phyloP scores from a whole-genome alignment of 1,140 invertebrate genomes.

The Sminthurinus signatus region DNA sequence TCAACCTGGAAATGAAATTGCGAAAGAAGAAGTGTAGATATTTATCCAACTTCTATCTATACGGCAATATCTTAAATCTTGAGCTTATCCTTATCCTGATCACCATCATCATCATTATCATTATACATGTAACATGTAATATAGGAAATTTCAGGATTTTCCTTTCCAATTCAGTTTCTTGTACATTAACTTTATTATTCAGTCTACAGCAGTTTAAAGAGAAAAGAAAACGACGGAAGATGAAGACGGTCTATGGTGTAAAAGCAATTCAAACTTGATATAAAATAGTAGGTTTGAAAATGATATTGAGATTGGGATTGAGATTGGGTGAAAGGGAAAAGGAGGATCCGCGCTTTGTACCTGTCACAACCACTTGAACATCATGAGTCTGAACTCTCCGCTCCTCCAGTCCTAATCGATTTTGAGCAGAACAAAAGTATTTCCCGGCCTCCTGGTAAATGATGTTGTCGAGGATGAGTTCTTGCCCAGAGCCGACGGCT shows the following conservation, averaged over 20 bases:
- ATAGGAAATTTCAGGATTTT: too few relatives aligned
- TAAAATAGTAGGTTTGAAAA: background rate
- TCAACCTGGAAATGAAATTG: too few relatives aligned
- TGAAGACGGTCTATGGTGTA: background rate
- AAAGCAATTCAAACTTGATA: background rate
- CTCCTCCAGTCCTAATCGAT: slow-evolving; percentile 42
- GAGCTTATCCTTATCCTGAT: too few relatives aligned
- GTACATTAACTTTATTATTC: too few relatives aligned
- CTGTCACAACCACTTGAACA: slow-evolving; percentile 53
- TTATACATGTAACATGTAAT: too few relatives aligned
- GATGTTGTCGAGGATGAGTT: slow-evolving; percentile 58
- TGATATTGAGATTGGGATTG: background rate
- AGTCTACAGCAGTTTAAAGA: too few relatives aligned
- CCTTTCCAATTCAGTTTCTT: too few relatives aligned
- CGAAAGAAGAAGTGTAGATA: too few relatives aligned
- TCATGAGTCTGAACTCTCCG: slow-evolving; percentile 49
- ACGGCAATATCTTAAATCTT: too few relatives aligned
- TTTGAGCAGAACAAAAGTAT: slow-evolving; percentile 58
- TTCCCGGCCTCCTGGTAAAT: slow-evolving; percentile 69
- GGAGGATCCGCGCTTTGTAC: slow-evolving; percentile 43
- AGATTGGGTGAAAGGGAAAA: background rate
- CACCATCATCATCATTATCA: too few relatives aligned
- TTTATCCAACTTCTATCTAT: too few relatives aligned
- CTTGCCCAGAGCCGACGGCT: slow-evolving; percentile 54
- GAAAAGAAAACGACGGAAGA: too few relatives aligned